Evolutionary conservation across 2,888 invertebrate species (phyloP).

Genomic region (Rambutsinella grinnellia): DNA sequence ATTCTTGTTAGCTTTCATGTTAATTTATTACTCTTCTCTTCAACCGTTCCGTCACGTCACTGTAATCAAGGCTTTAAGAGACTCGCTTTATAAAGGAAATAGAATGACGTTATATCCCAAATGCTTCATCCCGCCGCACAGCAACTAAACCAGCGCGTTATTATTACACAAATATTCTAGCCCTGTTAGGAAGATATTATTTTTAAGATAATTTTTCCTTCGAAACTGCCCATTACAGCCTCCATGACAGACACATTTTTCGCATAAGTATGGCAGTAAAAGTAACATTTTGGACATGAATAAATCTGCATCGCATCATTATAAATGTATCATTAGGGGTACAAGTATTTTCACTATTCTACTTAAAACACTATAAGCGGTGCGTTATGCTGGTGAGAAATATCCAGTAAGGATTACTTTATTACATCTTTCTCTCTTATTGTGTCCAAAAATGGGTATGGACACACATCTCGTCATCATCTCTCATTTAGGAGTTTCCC

Average conservation of each 20-base stretch:
- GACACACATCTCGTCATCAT: conserved; percentile 12
- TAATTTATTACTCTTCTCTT: conserved; percentile 25
- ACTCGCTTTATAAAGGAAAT: not conserved
- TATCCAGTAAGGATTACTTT: conserved; percentile 28
- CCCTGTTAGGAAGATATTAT: not conserved
- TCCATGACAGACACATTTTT: not conserved
- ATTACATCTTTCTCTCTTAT: conserved; percentile 21
- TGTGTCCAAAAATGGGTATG: conserved; percentile 23
- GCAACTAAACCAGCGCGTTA: not conserved
- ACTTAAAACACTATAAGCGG: no score
- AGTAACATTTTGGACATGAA: no score
- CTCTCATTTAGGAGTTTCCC: conserved; percentile 7
- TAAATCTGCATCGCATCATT: not conserved
- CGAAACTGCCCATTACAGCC: not conserved
- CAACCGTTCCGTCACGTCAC: not conserved
- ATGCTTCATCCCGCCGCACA: not conserved
- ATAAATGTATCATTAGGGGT: not conserved
- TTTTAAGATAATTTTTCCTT: not conserved
- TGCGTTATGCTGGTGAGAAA: not conserved
- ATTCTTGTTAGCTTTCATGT: conserved; percentile 28
- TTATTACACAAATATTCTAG: not conserved
- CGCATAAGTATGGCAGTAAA: not conserved
- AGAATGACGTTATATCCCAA: not conserved
- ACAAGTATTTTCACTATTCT: not conserved
- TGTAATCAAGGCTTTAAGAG: not conserved